phyloP scores from a whole-genome alignment of 2,888 invertebrate genomes.

The Leuctra nigra region DNA sequence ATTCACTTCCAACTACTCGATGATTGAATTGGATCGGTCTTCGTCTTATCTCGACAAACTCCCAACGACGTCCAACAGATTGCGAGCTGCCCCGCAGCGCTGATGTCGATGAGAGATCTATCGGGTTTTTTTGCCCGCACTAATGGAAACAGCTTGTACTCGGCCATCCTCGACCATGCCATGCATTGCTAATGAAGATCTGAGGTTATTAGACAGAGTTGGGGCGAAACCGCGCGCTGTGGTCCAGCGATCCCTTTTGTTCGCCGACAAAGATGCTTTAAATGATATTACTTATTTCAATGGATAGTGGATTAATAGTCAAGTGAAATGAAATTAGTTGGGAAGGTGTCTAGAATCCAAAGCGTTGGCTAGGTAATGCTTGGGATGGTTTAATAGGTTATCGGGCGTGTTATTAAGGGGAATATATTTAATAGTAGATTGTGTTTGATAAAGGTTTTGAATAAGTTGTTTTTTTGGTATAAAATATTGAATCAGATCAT shows the following conservation, averaged over 20 bases:
- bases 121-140: background rate
- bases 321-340: background rate
- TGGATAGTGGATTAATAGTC: background rate
- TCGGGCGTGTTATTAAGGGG: no score
- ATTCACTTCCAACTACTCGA: no score
- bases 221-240: slow-evolving; percentile 2
- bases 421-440: no score
- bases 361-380: no score
- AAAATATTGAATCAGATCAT: no score
- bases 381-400: no score
- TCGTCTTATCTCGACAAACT: no score
- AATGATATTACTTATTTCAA: background rate
- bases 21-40: no score
- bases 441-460: no score
- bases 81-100: background rate
- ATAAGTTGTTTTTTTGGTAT: no score
- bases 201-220: background rate
- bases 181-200: slow-evolving; percentile 21
- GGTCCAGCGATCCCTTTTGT: slow-evolving; percentile 11
- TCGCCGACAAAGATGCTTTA: slow-evolving; percentile 17
- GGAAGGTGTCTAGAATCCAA: no score
- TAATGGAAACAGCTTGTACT: slow-evolving; percentile 14
- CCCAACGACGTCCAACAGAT: no score
- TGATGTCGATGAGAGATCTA: background rate
- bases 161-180: background rate